These are phyloP conservation scores for Falcunculus frontatus DNA, from an alignment of 2,113 vertebrate species.

Conservation along the genomic window DNA sequence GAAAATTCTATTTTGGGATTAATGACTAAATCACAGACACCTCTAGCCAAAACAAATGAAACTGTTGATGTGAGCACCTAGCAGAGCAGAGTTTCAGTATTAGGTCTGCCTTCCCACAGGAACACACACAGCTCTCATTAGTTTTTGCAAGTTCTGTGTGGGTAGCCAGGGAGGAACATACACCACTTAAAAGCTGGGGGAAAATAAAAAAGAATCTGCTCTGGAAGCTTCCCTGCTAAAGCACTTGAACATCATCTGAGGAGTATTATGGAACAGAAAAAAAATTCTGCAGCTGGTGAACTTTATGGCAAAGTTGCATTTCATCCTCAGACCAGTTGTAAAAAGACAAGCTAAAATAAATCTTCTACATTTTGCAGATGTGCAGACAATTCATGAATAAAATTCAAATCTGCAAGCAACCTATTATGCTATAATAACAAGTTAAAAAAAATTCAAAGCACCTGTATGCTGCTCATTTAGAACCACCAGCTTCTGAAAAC, in stretches of 20 bases:
- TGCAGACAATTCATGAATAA: neutral
- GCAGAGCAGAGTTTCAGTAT: neutral
- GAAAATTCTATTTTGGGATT: neutral
- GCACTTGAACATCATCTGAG: neutral
- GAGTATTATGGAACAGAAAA: neutral
- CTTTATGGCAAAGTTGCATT: neutral
- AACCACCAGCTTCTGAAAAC: neutral
- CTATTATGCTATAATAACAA: neutral
- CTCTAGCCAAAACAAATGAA: neutral
- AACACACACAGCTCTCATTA: neutral
- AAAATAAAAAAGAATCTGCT: neutral
- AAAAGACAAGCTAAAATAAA: constrained; percentile 5
- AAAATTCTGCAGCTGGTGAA: neutral
- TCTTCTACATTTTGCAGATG: neutral
- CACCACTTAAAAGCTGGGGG: neutral
- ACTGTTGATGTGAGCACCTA: neutral
- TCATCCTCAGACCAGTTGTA: constrained; percentile 5
- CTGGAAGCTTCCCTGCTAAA: neutral
- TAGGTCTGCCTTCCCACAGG: neutral
- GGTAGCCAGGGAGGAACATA: neutral
- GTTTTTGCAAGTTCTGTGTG: neutral
- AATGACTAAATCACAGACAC: neutral
- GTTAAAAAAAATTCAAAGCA: neutral
- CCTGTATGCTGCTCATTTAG: neutral
- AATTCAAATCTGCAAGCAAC: neutral